These are phyloP conservation scores for Squalus acanthias DNA, from an alignment of 2,797 vertebrate genomes.

Conservation along the genomic window DNA sequence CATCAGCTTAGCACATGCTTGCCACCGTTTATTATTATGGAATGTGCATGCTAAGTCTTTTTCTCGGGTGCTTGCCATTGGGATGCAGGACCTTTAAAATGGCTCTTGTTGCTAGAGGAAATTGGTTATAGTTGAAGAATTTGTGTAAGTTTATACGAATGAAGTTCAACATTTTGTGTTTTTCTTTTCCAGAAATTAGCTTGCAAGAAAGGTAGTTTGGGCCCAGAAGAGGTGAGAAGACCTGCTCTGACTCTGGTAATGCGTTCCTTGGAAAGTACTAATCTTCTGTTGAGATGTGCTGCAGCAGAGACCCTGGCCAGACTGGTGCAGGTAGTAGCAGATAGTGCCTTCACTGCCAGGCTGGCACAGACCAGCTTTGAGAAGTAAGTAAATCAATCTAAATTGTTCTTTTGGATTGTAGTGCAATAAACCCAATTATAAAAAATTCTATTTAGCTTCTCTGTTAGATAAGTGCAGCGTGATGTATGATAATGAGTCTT, in stretches of 20 bases:
- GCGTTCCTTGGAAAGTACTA: slow-evolving; percentile 75
- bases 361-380: slow-evolving; percentile 82
- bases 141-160: not conserved
- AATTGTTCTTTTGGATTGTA: not conserved
- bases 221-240: slow-evolving; percentile 69
- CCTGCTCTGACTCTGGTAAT: slow-evolving; percentile 65
- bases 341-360: slow-evolving; percentile 69
- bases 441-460: not conserved
- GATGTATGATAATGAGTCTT: not conserved
- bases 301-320: slow-evolving; percentile 79
- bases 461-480: not conserved
- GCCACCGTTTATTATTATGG: not conserved
- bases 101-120: not conserved
- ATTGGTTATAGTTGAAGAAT: not conserved
- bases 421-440: not conserved
- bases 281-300: slow-evolving; percentile 71
- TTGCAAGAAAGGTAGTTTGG: slow-evolving; percentile 58
- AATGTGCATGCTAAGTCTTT: not conserved
- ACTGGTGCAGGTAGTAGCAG: slow-evolving; percentile 72
- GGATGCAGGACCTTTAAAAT: not conserved
- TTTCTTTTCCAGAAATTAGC: slow-evolving; percentile 63
- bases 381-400: slow-evolving; percentile 62
- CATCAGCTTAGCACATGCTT: not conserved
- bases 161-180: not conserved
- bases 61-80: not conserved